A percentile compares a stretch with the other conserved stretches of the same genome.
Evolutionary conservation across 2,797 vertebrate genomes (phyloP).

Genomic region (Alectoris magna): DNA sequence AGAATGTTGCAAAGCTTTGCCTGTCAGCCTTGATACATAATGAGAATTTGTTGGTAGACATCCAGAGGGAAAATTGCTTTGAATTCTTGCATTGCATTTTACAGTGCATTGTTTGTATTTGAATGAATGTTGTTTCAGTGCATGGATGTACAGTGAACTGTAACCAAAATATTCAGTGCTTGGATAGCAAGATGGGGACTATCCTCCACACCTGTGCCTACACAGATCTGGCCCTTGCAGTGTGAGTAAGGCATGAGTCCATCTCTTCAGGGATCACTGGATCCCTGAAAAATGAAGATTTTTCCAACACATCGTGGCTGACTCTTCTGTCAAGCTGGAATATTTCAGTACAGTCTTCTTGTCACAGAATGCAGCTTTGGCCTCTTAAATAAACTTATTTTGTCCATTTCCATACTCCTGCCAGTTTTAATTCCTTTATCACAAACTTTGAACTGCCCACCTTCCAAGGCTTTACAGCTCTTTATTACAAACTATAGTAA

Average conservation of each 20-base stretch:
- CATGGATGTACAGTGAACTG: background rate
- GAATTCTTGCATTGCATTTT: slow-evolving; percentile 7
- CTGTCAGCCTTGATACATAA: slow-evolving; percentile 25
- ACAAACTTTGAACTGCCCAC: background rate
- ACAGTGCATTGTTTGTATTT: background rate
- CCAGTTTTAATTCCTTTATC: background rate
- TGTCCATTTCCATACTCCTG: background rate
- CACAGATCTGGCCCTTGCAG: accelerated
- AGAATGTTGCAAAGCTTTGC: slow-evolving; percentile 2
- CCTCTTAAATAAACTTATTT: background rate
- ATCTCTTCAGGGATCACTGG: background rate
- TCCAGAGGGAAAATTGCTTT: slow-evolving; percentile 11
- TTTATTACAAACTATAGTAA: background rate
- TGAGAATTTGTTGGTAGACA: slow-evolving; percentile 29
- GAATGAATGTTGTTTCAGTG: background rate
- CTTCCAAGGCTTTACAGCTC: background rate
- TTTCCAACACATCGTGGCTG: background rate
- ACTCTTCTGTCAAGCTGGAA: background rate
- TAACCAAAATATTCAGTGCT: background rate
- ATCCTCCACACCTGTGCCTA: background rate
- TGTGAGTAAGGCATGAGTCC: background rate
- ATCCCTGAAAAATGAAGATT: background rate
- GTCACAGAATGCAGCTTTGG: background rate
- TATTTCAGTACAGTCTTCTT: background rate
- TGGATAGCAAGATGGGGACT: background rate